Base-by-base conservation (phyloP, 2,888 invertebrate species). In the Lycophotia porphyrea region DNA sequence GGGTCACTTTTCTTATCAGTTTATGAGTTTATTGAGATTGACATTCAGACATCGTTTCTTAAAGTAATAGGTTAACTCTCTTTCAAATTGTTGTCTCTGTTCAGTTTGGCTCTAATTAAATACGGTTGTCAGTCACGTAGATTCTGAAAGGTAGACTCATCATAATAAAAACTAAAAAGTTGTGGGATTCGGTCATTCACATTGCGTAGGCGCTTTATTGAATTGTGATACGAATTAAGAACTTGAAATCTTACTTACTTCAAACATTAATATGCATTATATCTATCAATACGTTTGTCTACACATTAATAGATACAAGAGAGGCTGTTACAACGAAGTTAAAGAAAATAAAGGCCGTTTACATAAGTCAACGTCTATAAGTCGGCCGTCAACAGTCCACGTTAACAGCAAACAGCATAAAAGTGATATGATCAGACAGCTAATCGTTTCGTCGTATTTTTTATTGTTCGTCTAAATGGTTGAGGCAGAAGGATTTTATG, bases 121-220 rank as follows among this genome's bases (percentile, higher is more conserved):
- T 60, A 65, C 21, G 18, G 55, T 58, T 66, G 18, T 39, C 68
- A 76, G 70, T 83, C 78, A 79, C 75, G 78, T 79, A 80, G 34
- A 21, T 21, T 60, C 74, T 67, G 64, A 76, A 78, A 88, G 81
- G 68, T 75, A 68, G 63, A 80, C 66, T 72, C 58, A 65, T 79
- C 15, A 68, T 77, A 71, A 78, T 55, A 90, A 88, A 90, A 84
- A 88, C 74, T 5, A 87, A 85, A 84, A 89, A 84, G 71, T 86
- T 71, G 81, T 85, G 86, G 84, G 86, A 71, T 81, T 82, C 71
- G 86, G 86, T 87, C 89, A 81, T 90, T 91, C 86, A 89, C 90
- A 86, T 87, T 87, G 88, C 84, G 89, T 90, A 84, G 91, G 91
- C 80, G 87, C 84, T 78, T 76, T 74, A 65, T 75, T 74, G 47